Evolutionary conservation across 2,113 vertebrate species (phyloP).

Genomic region (Cebidichthys violaceus): DNA sequence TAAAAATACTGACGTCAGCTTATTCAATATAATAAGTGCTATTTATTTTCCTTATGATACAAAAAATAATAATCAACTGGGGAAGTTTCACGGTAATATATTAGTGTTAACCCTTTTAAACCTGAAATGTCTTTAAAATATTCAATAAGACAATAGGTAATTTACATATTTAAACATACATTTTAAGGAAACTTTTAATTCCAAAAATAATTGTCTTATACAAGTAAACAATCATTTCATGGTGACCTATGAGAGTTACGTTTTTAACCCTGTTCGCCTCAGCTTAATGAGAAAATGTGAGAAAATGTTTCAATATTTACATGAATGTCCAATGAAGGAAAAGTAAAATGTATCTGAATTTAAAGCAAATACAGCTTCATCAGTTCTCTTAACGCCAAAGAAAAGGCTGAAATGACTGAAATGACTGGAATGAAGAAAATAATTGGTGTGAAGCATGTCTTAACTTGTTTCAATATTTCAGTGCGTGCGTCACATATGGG

Average conservation of each 20-base stretch:
- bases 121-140: background rate
- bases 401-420: background rate
- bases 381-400: constrained; percentile 43
- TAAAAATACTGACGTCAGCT: background rate
- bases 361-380: constrained; percentile 34
- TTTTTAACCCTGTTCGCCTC: background rate
- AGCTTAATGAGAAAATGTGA: background rate
- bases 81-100: background rate
- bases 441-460: background rate
- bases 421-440: background rate
- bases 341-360: background rate
- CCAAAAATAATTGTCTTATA: background rate
- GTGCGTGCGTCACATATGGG: background rate
- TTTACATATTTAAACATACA: no score
- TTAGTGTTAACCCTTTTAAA: background rate
- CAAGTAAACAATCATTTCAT: background rate
- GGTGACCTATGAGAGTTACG: background rate
- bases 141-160: background rate
- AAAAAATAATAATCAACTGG: background rate
- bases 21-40: background rate
- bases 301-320: background rate
- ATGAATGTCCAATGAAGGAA: background rate
- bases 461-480: constrained; percentile 1
- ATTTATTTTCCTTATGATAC: no score
- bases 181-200: background rate